These are phyloP conservation scores for Apodemia arnacis DNA, from an alignment of 2,888 invertebrate genomes.

Conservation along the genomic window DNA sequence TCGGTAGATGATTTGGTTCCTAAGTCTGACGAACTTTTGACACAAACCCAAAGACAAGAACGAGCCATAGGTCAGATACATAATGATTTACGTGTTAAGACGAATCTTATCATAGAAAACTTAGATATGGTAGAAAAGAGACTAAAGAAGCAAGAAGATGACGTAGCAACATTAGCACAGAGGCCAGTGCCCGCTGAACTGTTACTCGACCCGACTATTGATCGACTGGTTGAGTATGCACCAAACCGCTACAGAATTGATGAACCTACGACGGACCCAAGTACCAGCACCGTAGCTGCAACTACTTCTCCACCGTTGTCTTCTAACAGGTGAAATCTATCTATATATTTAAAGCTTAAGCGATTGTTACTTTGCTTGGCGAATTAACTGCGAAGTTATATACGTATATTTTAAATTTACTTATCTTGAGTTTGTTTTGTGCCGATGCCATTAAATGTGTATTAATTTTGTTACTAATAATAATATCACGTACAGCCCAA, in stretches of 20 bases:
- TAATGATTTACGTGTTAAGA: slow-evolving; percentile 98
- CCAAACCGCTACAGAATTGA: slow-evolving; percentile 95
- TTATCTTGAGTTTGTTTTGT: too few relatives aligned
- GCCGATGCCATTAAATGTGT: neutral
- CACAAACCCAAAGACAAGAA: slow-evolving; percentile 99
- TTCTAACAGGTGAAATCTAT: slow-evolving; percentile 91
- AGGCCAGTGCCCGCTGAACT: slow-evolving; percentile 98
- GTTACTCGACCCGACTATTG: slow-evolving; percentile 97
- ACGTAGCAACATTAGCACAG: slow-evolving; percentile 98
- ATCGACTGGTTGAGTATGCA: slow-evolving; percentile 98
- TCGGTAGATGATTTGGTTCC: slow-evolving; percentile 99
- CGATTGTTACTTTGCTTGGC: slow-evolving; percentile 48
- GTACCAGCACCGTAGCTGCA: slow-evolving; percentile 90
- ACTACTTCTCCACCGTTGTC: slow-evolving; percentile 89
- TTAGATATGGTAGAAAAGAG: slow-evolving; percentile 99
- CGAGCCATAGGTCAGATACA: slow-evolving; percentile 99
- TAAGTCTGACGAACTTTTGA: slow-evolving; percentile 98
- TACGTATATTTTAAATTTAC: neutral
- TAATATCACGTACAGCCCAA: slow-evolving; percentile 92
- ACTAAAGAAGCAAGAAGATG: slow-evolving; percentile 99
- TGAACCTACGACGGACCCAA: slow-evolving; percentile 90
- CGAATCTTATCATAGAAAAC: slow-evolving; percentile 99
- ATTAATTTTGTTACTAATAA: slow-evolving; percentile 88
- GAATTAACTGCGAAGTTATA: slow-evolving; percentile 43
- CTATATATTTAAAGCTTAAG: slow-evolving; percentile 82